Conservation (phyloP, 2,888 invertebrate genomes). For the Lithophane semibrunnea region DNA sequence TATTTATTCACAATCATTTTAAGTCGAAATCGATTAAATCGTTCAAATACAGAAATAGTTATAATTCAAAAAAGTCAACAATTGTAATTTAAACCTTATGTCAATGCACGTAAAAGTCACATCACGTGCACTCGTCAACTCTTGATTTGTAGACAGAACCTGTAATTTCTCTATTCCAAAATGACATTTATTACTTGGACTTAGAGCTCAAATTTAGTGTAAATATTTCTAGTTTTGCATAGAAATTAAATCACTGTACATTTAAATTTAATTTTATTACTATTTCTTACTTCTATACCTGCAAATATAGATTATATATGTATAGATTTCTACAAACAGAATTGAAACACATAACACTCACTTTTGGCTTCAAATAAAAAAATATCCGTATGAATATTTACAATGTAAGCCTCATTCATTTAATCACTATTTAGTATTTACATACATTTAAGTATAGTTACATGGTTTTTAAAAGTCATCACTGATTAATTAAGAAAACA, state of each 20-base stretch:
- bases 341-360: background rate
- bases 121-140: background rate
- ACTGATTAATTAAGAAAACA: background rate
- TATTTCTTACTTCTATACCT: background rate
- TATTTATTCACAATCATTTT: constrained; percentile 30
- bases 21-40: constrained; percentile 45
- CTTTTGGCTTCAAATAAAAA: background rate
- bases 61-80: background rate
- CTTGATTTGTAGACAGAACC: background rate
- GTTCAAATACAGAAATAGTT: constrained; percentile 11
- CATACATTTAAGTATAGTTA: constrained; percentile 9
- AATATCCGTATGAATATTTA: background rate
- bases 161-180: constrained; percentile 9
- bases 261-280: background rate
- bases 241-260: constrained; percentile 27
- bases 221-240: background rate
- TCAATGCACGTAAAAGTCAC: background rate
- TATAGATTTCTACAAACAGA: constrained; percentile 7
- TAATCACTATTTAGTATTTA: constrained; percentile 2
- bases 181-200: background rate
- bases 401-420: constrained; percentile 33
- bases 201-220: constrained; percentile 7
- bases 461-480: background rate
- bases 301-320: constrained; percentile 6
- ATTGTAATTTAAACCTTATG: constrained; percentile 8